Evolutionary conservation across 2,888 invertebrate species (phyloP).

Genomic region (Congeria kusceri): DNA sequence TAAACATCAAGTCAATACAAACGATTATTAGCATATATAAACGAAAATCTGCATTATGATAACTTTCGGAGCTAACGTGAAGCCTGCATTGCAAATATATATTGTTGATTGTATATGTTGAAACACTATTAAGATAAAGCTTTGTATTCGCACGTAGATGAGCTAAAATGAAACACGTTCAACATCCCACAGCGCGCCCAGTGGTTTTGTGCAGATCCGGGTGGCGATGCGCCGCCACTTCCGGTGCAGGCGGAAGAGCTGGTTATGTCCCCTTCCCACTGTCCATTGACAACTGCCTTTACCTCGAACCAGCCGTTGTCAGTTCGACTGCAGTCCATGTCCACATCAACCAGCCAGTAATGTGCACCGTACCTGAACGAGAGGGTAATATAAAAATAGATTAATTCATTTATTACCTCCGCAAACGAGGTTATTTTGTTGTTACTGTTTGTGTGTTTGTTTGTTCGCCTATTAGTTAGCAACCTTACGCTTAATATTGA

Average conservation of each 20-base stretch:
- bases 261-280: slow-evolving; percentile 84
- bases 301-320: slow-evolving; percentile 86
- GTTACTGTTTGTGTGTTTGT: no score
- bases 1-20: no score
- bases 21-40: no score
- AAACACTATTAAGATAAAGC: neutral
- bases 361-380: slow-evolving; percentile 82
- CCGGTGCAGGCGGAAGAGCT: slow-evolving; percentile 77
- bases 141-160: slow-evolving; percentile 69
- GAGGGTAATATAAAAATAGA: no score
- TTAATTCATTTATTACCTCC: no score
- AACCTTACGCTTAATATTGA: no score
- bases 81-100: no score
- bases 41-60: no score
- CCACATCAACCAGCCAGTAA: slow-evolving; percentile 85
- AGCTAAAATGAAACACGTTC: slow-evolving; percentile 84
- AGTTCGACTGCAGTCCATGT: slow-evolving; percentile 85
- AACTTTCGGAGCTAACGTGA: no score
- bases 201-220: slow-evolving; percentile 81
- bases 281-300: slow-evolving; percentile 81
- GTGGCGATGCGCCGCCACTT: slow-evolving; percentile 65
- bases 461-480: no score
- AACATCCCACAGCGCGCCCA: slow-evolving; percentile 85
- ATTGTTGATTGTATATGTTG: no score
- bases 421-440: no score